Conservation (phyloP, 2,113 vertebrate species). For the Climacteris rufus region DNA sequence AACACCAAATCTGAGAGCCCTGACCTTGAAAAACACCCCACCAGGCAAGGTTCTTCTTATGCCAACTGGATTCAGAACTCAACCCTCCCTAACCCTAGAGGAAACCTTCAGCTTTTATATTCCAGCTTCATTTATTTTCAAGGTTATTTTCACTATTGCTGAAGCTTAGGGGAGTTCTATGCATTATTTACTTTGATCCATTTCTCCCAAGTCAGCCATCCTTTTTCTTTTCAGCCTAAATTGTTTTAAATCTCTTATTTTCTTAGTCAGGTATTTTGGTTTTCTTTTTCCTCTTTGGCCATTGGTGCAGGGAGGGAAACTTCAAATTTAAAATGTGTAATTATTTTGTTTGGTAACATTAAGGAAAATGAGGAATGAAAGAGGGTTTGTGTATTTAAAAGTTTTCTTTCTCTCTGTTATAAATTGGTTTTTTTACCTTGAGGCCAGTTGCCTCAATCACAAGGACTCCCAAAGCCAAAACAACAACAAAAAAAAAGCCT, state of each 20-base stretch:
- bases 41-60: not conserved
- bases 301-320: not conserved
- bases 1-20: not conserved
- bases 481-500: not conserved
- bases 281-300: conserved; percentile 1
- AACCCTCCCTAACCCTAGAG: not conserved
- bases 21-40: conserved; percentile 29
- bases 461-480: not conserved
- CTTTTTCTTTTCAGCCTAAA: not conserved
- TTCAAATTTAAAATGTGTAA: not conserved
- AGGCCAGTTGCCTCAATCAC: not conserved
- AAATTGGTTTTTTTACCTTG: not conserved
- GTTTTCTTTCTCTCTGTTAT: not conserved
- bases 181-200: conserved; percentile 37
- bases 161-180: conserved; percentile 18
- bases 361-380: not conserved
- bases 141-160: conserved; percentile 8
- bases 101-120: not conserved
- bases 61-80: conserved; percentile 13
- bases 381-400: not conserved
- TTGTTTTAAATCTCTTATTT: not conserved
- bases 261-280: not conserved
- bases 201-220: not conserved
- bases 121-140: conserved; percentile 29
- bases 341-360: not conserved